Conservation (phyloP, 2,888 invertebrate species). For the Latrodectus hesperus region DNA sequence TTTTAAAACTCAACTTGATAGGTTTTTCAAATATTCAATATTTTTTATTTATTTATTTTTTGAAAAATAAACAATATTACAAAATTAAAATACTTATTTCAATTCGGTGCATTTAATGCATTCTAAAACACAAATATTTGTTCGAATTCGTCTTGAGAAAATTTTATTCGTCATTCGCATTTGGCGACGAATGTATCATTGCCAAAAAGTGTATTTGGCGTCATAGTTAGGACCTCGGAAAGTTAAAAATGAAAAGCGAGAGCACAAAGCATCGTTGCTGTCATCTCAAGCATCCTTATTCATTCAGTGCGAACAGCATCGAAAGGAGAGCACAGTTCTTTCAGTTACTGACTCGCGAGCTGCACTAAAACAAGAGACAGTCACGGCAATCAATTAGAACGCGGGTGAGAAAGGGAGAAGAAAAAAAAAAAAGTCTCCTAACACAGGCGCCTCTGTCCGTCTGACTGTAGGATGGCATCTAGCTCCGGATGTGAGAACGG, state of each 20-base stretch:
- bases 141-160: too few species aligned
- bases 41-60: too few species aligned
- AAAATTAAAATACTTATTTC: too few species aligned
- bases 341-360: neutral
- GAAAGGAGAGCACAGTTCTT: neutral
- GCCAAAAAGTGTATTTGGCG: neutral
- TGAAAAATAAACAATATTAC: too few species aligned
- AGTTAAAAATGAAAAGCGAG: neutral
- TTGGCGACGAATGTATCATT: neutral
- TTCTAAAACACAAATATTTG: too few species aligned
- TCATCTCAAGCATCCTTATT: neutral
- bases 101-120: too few species aligned
- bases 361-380: constrained; percentile 26
- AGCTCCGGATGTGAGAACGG: constrained; percentile 29
- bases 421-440: constrained; percentile 18
- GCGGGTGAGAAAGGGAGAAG: neutral
- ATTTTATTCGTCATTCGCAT: neutral
- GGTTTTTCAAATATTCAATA: too few species aligned
- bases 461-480: constrained; percentile 13
- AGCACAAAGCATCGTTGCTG: neutral
- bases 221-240: neutral
- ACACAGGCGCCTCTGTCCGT: constrained; percentile 61
- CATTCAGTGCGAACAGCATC: neutral
- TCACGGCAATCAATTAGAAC: constrained; percentile 50
- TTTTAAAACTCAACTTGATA: too few species aligned